Conservation (phyloP, 2,797 vertebrate genomes). For the Enteromius thamalakanensis region DNA sequence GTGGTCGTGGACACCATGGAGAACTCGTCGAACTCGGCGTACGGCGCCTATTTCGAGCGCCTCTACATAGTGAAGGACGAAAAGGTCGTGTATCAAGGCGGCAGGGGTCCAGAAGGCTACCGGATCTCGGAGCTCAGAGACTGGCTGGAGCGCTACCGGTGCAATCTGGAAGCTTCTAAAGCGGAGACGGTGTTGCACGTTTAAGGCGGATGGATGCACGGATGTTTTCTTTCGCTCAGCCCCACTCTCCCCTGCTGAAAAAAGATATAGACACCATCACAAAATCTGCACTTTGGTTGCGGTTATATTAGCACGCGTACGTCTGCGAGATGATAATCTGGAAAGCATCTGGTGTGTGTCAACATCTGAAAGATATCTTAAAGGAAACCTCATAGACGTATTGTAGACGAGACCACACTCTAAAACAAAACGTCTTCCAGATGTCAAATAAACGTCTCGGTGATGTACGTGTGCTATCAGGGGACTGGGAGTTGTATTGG, state of each 20-base stretch:
- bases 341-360: neutral
- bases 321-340: neutral
- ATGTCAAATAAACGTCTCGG: neutral
- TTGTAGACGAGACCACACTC: neutral
- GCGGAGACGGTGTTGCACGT: slow-evolving; percentile 84
- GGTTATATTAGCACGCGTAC: neutral
- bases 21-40: slow-evolving; percentile 95
- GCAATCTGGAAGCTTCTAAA: slow-evolving; percentile 73
- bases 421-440: neutral
- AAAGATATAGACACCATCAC: neutral
- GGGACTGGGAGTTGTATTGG: neutral
- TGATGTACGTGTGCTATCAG: neutral
- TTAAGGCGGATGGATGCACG: slow-evolving; percentile 66
- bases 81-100: slow-evolving; percentile 92
- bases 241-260: slow-evolving; percentile 4
- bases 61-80: slow-evolving; percentile 91
- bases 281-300: neutral
- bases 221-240: neutral
- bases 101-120: slow-evolving; percentile 94
- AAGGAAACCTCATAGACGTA: neutral
- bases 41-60: slow-evolving; percentile 97
- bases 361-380: neutral
- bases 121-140: slow-evolving; percentile 90
- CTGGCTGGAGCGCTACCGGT: slow-evolving; percentile 90
- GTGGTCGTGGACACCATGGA: slow-evolving; percentile 96